A percentile compares a stretch with the other conserved stretches of the same genome.
phyloP scores from a whole-genome alignment of 2,888 invertebrate species.

The Dione juno region DNA sequence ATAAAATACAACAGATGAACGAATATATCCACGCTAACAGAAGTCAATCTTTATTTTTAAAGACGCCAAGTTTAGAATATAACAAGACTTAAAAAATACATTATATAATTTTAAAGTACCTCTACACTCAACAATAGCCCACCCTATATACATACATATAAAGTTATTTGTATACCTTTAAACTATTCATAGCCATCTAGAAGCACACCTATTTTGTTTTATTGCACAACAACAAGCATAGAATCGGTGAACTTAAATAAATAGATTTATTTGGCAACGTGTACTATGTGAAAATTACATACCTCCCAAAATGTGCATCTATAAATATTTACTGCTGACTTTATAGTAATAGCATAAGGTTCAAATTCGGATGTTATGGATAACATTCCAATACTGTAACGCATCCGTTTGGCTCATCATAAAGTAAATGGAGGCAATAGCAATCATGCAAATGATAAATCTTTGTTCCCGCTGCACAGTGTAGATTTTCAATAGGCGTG shows the following conservation, averaged over 20 bases:
- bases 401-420: conserved; percentile 47
- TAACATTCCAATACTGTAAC: conserved; percentile 22
- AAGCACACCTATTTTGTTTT: conserved; percentile 32
- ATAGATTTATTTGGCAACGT: conserved; percentile 44
- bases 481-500: conserved; percentile 48
- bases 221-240: conserved; percentile 37
- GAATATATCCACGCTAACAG: too few relatives aligned
- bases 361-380: conserved; percentile 2
- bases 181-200: conserved; percentile 26
- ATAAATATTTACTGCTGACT: neutral
- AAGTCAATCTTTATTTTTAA: too few relatives aligned
- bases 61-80: too few relatives aligned
- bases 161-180: conserved; percentile 2
- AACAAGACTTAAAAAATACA: neutral
- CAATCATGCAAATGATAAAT: conserved; percentile 60
- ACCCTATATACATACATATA: neutral
- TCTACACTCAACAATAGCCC: conserved; percentile 1
- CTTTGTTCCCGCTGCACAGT: conserved; percentile 56
- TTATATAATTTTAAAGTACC: conserved; percentile 10
- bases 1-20: too few relatives aligned
- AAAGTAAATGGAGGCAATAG: conserved; percentile 53
- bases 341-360: neutral
- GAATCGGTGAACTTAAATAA: conserved; percentile 41
- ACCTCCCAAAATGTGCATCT: neutral
- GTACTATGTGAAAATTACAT: neutral